Evolutionary conservation across 2,797 vertebrate genomes (phyloP).

Genomic region (Hylomyscus alleni): DNA sequence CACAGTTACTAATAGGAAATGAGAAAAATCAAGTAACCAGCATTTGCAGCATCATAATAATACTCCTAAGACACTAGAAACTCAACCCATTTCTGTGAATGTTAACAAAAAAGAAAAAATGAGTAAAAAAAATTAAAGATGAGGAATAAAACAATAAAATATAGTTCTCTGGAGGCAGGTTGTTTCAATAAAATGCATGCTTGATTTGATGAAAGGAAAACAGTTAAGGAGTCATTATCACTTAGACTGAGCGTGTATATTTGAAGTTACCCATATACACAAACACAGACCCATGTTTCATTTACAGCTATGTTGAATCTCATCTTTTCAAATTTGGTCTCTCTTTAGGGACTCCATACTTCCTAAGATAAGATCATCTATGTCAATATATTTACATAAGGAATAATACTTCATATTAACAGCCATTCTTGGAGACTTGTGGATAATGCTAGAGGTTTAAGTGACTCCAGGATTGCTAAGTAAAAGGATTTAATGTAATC

Average conservation of each 20-base stretch:
- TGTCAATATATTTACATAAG: not conserved
- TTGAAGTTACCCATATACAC: not conserved
- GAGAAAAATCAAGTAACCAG: not conserved
- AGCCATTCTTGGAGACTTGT: not conserved
- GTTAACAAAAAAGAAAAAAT: not conserved
- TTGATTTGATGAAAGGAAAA: not conserved
- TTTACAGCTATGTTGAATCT: not conserved
- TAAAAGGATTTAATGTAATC: not conserved
- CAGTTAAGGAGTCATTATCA: not conserved
- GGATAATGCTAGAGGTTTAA: not conserved
- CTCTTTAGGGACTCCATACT: not conserved
- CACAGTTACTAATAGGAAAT: not conserved
- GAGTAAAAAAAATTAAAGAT: not conserved
- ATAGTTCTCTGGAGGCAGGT: not conserved
- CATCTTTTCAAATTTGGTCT: not conserved
- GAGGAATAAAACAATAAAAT: not conserved
- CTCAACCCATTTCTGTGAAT: not conserved
- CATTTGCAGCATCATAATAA: not conserved
- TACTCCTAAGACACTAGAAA: not conserved
- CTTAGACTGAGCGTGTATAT: not conserved
- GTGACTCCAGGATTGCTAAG: not conserved
- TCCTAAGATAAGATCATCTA: not conserved
- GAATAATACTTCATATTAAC: not conserved
- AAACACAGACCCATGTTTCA: not conserved
- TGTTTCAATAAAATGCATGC: not conserved